A percentile compares a stretch with the other conserved stretches of the same genome.
phyloP scores from a whole-genome alignment of 2,888 invertebrate genomes.

The Eristalis pertinax region DNA sequence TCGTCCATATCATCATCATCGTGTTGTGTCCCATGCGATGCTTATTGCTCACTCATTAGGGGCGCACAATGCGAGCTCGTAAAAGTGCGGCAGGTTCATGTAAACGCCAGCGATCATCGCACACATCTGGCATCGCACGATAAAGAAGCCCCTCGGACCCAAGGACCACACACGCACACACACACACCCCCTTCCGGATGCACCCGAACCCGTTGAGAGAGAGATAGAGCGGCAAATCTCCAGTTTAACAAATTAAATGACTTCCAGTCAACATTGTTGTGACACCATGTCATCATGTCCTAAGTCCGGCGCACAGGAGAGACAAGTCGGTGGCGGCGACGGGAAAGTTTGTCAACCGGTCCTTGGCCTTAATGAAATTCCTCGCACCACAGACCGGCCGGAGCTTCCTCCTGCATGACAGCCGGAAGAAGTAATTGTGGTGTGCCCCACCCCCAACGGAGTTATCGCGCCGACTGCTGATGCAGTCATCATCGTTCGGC shows the following conservation, averaged over 20 bases:
- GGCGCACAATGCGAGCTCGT: slow-evolving; percentile 47
- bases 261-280: slow-evolving; percentile 76
- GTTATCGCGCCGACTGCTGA: slow-evolving; percentile 55
- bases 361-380: slow-evolving; percentile 66
- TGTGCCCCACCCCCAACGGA: slow-evolving; percentile 24
- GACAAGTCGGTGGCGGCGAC: slow-evolving; percentile 12
- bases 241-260: slow-evolving; percentile 82
- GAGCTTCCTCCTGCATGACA: slow-evolving; percentile 40
- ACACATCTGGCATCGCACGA: slow-evolving; percentile 54
- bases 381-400: slow-evolving; percentile 5
- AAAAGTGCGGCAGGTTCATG: slow-evolving; percentile 59
- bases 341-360: slow-evolving; percentile 48
- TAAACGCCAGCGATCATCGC: slow-evolving; percentile 38
- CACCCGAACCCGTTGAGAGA: background rate
- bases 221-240: slow-evolving; percentile 76
- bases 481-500: slow-evolving; percentile 63
- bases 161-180: slow-evolving; percentile 48
- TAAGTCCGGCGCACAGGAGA: slow-evolving; percentile 11
- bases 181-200: background rate
- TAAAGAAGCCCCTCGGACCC: slow-evolving; percentile 28
- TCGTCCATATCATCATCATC: slow-evolving; percentile 7
- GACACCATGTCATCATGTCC: slow-evolving; percentile 62
- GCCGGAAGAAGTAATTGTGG: slow-evolving; percentile 66
- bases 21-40: slow-evolving; percentile 28
- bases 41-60: slow-evolving; percentile 54